Evolutionary conservation across 64 coral and sea anemone species (phyloP).

Genomic region (Dendronephthya gigantea): DNA sequence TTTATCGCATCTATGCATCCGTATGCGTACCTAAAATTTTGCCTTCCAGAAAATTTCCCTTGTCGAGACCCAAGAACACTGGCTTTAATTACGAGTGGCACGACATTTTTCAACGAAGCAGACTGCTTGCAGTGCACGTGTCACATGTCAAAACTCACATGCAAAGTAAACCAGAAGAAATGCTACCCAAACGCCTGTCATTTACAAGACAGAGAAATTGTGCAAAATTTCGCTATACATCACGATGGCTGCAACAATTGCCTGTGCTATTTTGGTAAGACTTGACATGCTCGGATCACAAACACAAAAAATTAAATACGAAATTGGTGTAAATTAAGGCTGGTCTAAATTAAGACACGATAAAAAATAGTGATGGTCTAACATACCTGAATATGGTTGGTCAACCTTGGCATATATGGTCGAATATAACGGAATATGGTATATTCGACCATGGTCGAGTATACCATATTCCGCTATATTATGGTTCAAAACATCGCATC

Average conservation of each 20-base stretch:
- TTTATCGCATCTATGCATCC: too few relatives aligned
- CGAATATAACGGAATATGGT: too few relatives aligned
- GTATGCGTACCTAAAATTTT: not conserved
- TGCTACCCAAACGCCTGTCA: constrained; percentile 31
- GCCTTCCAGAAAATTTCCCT: not conserved
- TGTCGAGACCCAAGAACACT: not conserved
- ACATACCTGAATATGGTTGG: too few relatives aligned
- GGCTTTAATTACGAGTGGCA: not conserved
- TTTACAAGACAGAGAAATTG: constrained; percentile 42
- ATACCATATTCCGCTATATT: too few relatives aligned
- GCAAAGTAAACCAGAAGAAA: not conserved
- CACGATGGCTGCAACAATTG: constrained; percentile 90
- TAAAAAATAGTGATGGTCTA: too few relatives aligned
- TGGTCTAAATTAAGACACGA: too few relatives aligned
- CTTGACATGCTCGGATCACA: too few relatives aligned
- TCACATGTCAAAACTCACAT: not conserved
- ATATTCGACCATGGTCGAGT: too few relatives aligned
- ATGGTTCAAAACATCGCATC: too few relatives aligned
- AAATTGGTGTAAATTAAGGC: too few relatives aligned
- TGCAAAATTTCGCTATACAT: constrained; percentile 38
- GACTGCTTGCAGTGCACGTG: not conserved
- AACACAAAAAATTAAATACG: too few relatives aligned
- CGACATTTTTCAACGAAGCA: not conserved
- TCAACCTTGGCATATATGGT: too few relatives aligned
- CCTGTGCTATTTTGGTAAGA: constrained; percentile 69